phyloP scores from a whole-genome alignment of 2,888 invertebrate genomes.

The Gortyna flavago region DNA sequence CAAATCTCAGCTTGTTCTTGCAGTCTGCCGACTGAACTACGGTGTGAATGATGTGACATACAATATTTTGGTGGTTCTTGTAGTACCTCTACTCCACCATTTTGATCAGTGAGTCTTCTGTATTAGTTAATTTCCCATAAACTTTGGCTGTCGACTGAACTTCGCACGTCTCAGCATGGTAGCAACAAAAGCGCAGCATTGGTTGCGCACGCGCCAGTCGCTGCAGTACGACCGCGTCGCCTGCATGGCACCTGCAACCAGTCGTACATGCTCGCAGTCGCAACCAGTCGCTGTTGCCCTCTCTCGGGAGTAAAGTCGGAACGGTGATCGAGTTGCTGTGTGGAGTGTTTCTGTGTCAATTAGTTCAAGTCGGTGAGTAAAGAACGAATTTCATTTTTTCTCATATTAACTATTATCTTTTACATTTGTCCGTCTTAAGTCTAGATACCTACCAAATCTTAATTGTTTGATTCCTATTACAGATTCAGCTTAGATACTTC shows the following conservation, averaged over 20 bases:
- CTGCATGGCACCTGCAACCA: slow-evolving; percentile 31
- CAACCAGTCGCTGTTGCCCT: slow-evolving; percentile 43
- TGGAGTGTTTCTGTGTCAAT: slow-evolving; percentile 13
- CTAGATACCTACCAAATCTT: not conserved
- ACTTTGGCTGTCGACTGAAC: slow-evolving; percentile 8
- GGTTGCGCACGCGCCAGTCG: slow-evolving; percentile 58
- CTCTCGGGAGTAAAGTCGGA: slow-evolving; percentile 1
- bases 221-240: slow-evolving; percentile 40
- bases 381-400: not conserved
- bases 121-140: not conserved
- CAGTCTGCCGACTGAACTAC: not conserved
- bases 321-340: slow-evolving; percentile 31
- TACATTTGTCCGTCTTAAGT: not conserved
- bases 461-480: not conserved
- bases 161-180: not conserved
- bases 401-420: too few relatives aligned
- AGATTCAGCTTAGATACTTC: not conserved
- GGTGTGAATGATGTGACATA: not conserved
- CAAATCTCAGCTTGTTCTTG: not conserved
- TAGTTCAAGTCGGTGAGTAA: slow-evolving; percentile 40
- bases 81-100: not conserved
- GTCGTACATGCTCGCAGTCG: slow-evolving; percentile 17
- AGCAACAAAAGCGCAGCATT: slow-evolving; percentile 57
- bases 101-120: not conserved
- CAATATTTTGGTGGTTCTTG: not conserved